Evolutionary conservation across 2,888 invertebrate genomes (phyloP), one percentile per base, ranked within the genome.

Genomic region (Phaonia tiefii): DNA sequence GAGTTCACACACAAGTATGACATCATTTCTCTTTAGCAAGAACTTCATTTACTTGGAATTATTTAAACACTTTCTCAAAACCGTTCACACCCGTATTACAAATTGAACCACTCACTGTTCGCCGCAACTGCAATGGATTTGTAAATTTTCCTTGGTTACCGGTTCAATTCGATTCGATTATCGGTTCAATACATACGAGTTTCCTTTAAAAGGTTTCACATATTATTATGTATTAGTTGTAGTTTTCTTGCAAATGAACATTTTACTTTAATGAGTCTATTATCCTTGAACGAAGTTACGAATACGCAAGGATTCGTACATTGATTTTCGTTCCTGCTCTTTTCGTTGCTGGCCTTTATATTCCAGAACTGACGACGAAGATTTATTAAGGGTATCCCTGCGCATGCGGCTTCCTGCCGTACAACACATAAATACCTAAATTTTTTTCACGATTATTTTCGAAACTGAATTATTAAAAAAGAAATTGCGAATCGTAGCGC

Each of bases 281-380:
- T 78, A 81, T 81, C 80, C 80, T 81, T 81, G 80, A 75, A 67
- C 66, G 80, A 81, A 67, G 58, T 81, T 75, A 54, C n/a, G 42
- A 46, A 63, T 77, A 67, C 72, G 78, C 75, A 75, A 72, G 71
- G 75, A 78, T 72, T 76, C 74, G 72, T 75, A 63, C 65, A 80
- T 80, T 81, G 81, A 78, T 81, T 81, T 81, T 81, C 8, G 3
- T 74, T 75, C 58, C 46, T 39, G 15, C n/a, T n/a, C n/a, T n/a
- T n/a, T n/a, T n/a, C n/a, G n/a, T 70, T 58, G 8, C 13, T 51
- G 4, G n/a, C 20, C 5, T 51, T n/a, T n/a, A n/a, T 51, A 20
- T 3, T 63, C 22, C 15, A 10, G 22, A 60, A 60, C 17, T 22
- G 25, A 37, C 15, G 15, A 78, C 74, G 77, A 77, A 60, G 66